Evolutionary conservation across 1,140 invertebrate genomes (phyloP).

Genomic region (Streblospio benedicti): DNA sequence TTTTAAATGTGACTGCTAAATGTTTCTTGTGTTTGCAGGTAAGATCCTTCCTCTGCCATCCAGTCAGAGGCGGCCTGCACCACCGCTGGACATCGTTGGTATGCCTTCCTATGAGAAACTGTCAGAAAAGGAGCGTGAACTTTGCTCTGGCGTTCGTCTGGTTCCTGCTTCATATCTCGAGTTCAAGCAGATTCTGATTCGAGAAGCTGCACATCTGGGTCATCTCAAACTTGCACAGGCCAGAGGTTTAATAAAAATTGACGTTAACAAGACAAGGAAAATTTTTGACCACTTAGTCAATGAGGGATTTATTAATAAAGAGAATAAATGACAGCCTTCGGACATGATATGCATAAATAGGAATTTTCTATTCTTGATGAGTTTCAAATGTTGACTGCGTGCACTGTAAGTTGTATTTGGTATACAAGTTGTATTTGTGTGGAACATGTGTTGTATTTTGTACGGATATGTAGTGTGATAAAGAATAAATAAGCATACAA

Average conservation of each 20-base stretch:
- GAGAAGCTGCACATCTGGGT: slow-evolving; percentile 57
- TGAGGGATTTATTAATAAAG: slow-evolving; percentile 58
- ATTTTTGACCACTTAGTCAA: slow-evolving; percentile 72
- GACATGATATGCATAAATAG: too few species aligned
- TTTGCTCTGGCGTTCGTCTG: slow-evolving; percentile 66
- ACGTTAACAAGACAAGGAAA: slow-evolving; percentile 86
- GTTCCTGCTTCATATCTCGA: slow-evolving; percentile 68
- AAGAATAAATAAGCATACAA: too few species aligned
- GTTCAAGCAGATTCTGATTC: slow-evolving; percentile 63
- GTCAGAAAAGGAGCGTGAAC: slow-evolving; percentile 56
- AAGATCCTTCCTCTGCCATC: slow-evolving; percentile 23
- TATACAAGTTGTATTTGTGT: too few species aligned
- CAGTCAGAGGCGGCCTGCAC: too few species aligned
- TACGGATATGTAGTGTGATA: too few species aligned
- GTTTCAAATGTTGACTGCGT: too few species aligned
- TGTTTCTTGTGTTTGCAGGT: slow-evolving; percentile 8
- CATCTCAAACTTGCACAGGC: slow-evolving; percentile 71
- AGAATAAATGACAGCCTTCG: too few species aligned
- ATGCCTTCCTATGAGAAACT: slow-evolving; percentile 71
- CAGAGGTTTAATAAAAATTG: slow-evolving; percentile 73
- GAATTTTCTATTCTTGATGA: too few species aligned
- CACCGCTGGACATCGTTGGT: slow-evolving; percentile 66
- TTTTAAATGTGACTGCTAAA: too few species aligned
- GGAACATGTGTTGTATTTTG: too few species aligned
- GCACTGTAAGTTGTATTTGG: too few species aligned